Percentiles rank a stretch among this genome's conserved stretches.
Evolutionary conservation across 2,888 invertebrate genomes (phyloP).

Genomic region (Lasius fuliginosus): DNA sequence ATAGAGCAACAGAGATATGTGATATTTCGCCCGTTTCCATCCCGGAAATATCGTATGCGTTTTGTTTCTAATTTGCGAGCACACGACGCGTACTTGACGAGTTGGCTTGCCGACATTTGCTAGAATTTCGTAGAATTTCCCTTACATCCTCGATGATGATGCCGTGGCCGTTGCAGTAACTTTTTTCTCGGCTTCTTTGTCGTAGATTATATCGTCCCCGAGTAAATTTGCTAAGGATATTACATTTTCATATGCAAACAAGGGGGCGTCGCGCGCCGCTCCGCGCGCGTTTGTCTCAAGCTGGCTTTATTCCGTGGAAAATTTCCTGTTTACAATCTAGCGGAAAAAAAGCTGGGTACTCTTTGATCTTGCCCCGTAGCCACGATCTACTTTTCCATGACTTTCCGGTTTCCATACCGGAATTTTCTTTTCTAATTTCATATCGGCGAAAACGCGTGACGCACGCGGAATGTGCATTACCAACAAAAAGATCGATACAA

Average conservation of each 20-base stretch:
- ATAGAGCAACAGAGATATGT: not conserved
- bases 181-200: constrained; percentile 41
- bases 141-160: constrained; percentile 35
- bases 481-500: not conserved
- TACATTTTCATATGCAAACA: constrained; percentile 66
- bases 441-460: not conserved
- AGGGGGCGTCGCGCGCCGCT: constrained; percentile 48
- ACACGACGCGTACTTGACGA: not conserved
- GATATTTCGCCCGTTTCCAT: not conserved
- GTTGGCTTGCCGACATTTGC: not conserved
- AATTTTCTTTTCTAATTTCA: constrained; percentile 54
- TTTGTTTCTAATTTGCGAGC: constrained; percentile 4
- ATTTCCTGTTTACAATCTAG: constrained; percentile 52
- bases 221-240: constrained; percentile 72
- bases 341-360: constrained; percentile 19
- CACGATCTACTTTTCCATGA: constrained; percentile 46
- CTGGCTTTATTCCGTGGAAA: constrained; percentile 60
- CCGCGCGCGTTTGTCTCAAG: constrained; percentile 56
- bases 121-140: constrained; percentile 5
- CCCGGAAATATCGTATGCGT: not conserved
- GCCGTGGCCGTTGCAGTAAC: constrained; percentile 31
- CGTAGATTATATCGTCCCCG: constrained; percentile 59
- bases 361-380: constrained; percentile 49
- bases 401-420: constrained; percentile 32
- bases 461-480: not conserved